Evolutionary conservation across 92 coral and sea anemone genomes (phyloP).

Genomic region (Phymanthus crucifer): DNA sequence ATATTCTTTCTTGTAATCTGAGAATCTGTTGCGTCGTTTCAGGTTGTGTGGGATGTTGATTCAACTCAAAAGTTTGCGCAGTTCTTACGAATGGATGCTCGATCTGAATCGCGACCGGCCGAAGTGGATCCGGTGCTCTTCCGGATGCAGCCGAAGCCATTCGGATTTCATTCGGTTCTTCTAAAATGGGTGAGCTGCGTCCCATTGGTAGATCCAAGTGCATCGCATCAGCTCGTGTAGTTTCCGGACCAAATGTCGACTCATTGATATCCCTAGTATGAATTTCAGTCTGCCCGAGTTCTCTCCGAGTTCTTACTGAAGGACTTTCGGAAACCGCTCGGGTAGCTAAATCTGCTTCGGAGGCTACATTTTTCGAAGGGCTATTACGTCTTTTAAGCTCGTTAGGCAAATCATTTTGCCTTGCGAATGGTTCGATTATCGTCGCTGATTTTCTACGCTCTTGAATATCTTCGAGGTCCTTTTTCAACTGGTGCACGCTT

Average conservation of each 20-base stretch:
- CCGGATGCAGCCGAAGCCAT: slow-evolving; percentile 40
- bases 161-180: slow-evolving; percentile 27
- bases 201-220: slow-evolving; percentile 29
- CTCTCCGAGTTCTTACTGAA: slow-evolving; percentile 15
- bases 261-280: slow-evolving; percentile 40
- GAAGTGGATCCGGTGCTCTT: slow-evolving; percentile 49
- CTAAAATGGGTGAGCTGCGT: slow-evolving; percentile 38
- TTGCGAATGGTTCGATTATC: neutral
- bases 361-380: neutral
- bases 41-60: slow-evolving; percentile 58
- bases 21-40: slow-evolving; percentile 76
- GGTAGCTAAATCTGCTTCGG: slow-evolving; percentile 7
- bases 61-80: slow-evolving; percentile 36
- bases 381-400: slow-evolving; percentile 20
- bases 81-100: slow-evolving; percentile 81
- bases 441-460: slow-evolving; percentile 33
- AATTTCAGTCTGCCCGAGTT: slow-evolving; percentile 20
- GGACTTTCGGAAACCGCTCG: slow-evolving; percentile 13
- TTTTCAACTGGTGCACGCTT: slow-evolving; percentile 62
- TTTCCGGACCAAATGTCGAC: slow-evolving; percentile 32
- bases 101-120: slow-evolving; percentile 61
- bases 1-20: slow-evolving; percentile 91
- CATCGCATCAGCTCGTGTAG: slow-evolving; percentile 15
- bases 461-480: slow-evolving; percentile 50
- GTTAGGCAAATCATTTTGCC: neutral